These are phyloP conservation scores for Sander lucioperca DNA, from an alignment of 2,113 vertebrate genomes.

Conservation along the genomic window DNA sequence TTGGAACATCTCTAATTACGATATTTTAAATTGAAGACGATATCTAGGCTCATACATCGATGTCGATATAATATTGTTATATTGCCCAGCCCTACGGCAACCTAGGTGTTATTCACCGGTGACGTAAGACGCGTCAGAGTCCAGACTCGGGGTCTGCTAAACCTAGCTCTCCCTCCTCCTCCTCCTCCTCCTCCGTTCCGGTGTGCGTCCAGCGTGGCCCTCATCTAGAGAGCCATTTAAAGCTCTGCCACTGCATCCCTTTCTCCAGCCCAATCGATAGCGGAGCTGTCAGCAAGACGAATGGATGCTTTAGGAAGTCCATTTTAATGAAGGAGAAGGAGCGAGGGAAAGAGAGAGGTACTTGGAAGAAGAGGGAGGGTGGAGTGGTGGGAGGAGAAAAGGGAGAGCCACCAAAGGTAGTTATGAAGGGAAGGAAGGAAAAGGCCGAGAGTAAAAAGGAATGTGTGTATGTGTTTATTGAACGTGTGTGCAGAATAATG, in stretches of 20 bases:
- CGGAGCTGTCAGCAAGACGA: constrained; percentile 83
- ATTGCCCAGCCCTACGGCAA: not conserved
- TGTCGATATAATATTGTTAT: no score
- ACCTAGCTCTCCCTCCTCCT: constrained; percentile 41
- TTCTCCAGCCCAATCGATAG: constrained; percentile 79
- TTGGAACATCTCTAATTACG: no score
- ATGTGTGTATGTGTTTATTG: constrained; percentile 67
- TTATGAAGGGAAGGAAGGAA: constrained; percentile 49
- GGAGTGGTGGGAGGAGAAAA: constrained; percentile 36
- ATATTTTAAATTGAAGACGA: no score
- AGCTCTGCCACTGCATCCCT: constrained; percentile 78
- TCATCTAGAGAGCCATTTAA: constrained; percentile 80
- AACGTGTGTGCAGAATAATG: constrained; percentile 55
- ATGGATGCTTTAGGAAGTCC: constrained; percentile 86
- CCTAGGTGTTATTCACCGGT: constrained; percentile 44
- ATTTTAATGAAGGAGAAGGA: constrained; percentile 85
- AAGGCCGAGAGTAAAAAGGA: constrained; percentile 31
- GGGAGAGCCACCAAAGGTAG: constrained; percentile 48
- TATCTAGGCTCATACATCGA: no score
- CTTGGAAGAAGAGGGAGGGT: constrained; percentile 40
- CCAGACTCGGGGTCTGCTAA: constrained; percentile 43
- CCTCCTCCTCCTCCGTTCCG: constrained; percentile 24
- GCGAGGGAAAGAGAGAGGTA: constrained; percentile 72
- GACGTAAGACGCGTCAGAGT: constrained; percentile 44
- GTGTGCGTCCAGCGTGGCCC: constrained; percentile 54